phyloP scores from a whole-genome alignment of 2,113 vertebrate species.

The Nansenia antarctica region DNA sequence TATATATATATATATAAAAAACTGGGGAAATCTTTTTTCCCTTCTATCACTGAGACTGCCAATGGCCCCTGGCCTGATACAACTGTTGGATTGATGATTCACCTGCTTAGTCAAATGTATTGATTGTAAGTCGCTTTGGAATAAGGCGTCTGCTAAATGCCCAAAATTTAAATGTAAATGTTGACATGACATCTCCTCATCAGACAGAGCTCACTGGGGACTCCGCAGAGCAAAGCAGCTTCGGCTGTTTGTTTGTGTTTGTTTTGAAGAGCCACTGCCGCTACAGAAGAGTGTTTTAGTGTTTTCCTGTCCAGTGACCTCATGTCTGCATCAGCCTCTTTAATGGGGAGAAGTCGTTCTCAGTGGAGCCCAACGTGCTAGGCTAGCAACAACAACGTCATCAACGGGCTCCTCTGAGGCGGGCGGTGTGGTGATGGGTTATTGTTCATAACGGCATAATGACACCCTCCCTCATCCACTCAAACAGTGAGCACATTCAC shows the following conservation, averaged over 20 bases:
- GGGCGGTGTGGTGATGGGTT: slow-evolving; percentile 32
- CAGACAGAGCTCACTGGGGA: slow-evolving; percentile 2
- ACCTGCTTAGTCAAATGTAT: no score
- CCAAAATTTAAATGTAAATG: no score
- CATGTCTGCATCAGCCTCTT: slow-evolving; percentile 55
- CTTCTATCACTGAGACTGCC: no score
- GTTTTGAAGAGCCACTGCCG: slow-evolving; percentile 33
- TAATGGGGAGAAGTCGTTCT: slow-evolving; percentile 15
- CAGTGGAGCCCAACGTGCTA: slow-evolving; percentile 34
- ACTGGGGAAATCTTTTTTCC: no score
- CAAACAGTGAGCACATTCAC: slow-evolving; percentile 31
- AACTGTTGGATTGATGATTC: no score
- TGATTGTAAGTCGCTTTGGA: no score
- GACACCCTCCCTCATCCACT: slow-evolving; percentile 9
- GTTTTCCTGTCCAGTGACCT: slow-evolving; percentile 51
- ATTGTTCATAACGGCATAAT: slow-evolving; percentile 28
- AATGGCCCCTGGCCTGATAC: no score
- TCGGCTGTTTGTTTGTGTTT: slow-evolving; percentile 56
- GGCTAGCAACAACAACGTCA: slow-evolving; percentile 42
- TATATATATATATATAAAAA: no score
- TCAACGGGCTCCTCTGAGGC: slow-evolving; percentile 43
- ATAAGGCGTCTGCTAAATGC: no score
- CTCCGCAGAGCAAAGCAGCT: slow-evolving; percentile 16
- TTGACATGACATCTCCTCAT: not conserved
- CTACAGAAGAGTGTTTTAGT: slow-evolving; percentile 24